Evolutionary conservation across 2,797 vertebrate genomes (phyloP).

Genomic region (Scolopax bukidnonensis): DNA sequence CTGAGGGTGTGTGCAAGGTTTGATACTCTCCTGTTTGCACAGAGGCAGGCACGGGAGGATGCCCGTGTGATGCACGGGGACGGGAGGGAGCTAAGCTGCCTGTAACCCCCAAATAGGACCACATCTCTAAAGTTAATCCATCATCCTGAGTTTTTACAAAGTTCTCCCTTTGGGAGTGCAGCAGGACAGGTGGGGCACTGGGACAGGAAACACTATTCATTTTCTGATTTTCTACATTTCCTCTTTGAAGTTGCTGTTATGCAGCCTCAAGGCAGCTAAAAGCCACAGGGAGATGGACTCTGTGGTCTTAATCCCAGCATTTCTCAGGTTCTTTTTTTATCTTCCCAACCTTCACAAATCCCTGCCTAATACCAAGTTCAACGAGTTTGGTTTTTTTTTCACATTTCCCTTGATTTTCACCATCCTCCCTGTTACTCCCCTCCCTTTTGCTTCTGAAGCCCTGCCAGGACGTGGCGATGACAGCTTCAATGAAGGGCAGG

Average conservation of each 20-base stretch:
- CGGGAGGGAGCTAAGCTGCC: not conserved
- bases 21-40: not conserved
- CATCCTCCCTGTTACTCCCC: not conserved
- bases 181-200: not conserved
- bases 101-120: not conserved
- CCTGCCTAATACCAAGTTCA: slow-evolving; percentile 9
- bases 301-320: slow-evolving; percentile 19
- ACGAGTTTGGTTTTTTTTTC: not conserved
- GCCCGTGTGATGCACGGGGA: fast-evolving
- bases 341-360: slow-evolving; percentile 27
- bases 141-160: not conserved
- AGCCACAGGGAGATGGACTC: not conserved
- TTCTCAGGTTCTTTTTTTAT: not conserved
- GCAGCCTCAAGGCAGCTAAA: slow-evolving; percentile 2
- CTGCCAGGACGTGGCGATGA: fast-evolving
- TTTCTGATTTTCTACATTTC: not conserved
- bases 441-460: not conserved
- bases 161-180: not conserved
- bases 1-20: not conserved
- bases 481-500: not conserved
- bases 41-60: not conserved
- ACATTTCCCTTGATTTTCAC: not conserved
- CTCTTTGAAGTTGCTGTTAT: slow-evolving; percentile 22
- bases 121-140: not conserved
- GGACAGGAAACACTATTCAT: not conserved